phyloP scores from a whole-genome alignment of 2,113 vertebrate species.

The Uropsilus gracilis region DNA sequence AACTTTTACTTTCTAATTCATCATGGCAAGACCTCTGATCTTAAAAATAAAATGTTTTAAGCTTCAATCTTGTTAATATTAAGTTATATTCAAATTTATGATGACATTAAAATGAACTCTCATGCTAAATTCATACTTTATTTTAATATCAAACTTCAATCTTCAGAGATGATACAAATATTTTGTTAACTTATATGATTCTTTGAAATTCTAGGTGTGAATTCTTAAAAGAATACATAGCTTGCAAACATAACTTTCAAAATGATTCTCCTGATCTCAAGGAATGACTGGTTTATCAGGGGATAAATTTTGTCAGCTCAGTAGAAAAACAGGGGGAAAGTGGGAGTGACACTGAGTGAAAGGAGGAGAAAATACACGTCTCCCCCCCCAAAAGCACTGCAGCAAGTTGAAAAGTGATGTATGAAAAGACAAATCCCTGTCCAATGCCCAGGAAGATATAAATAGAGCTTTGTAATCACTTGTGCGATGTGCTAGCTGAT shows the following conservation, averaged over 20 bases:
- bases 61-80: slow-evolving; percentile 48
- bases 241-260: slow-evolving; percentile 63
- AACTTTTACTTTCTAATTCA: background rate
- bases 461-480: slow-evolving; percentile 23
- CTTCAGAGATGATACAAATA: slow-evolving; percentile 47
- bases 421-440: slow-evolving; percentile 48
- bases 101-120: slow-evolving; percentile 30
- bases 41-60: background rate
- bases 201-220: slow-evolving; percentile 66
- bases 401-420: slow-evolving; percentile 63
- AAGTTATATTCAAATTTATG: slow-evolving; percentile 64
- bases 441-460: slow-evolving; percentile 44
- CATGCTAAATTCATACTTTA: slow-evolving; percentile 52
- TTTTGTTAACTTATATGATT: slow-evolving; percentile 63
- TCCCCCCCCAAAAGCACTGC: background rate
- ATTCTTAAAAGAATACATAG: slow-evolving; percentile 65
- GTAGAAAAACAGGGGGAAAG: slow-evolving; percentile 48
- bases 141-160: slow-evolving; percentile 56
- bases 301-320: slow-evolving; percentile 72
- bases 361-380: background rate
- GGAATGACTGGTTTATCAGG: slow-evolving; percentile 60
- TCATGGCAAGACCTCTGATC: background rate
- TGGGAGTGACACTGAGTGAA: slow-evolving; percentile 1
- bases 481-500: slow-evolving; percentile 25
- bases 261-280: slow-evolving; percentile 71